These are phyloP conservation scores for Patiria miniata DNA, from an alignment of 35 echinoderm and acorn worm species.

Conservation along the genomic window DNA sequence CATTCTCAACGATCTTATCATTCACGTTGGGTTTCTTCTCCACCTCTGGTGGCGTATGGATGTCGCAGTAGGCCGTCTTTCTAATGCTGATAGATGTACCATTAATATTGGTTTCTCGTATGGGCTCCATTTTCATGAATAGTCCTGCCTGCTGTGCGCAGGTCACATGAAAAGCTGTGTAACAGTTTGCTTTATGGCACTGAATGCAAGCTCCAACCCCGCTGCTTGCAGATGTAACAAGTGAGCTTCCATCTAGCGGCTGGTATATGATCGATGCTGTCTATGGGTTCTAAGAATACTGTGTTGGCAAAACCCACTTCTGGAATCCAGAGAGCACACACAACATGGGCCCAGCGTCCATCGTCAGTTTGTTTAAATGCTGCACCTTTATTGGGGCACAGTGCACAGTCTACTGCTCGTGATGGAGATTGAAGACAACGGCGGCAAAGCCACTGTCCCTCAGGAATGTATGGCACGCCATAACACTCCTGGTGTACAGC, in stretches of 20 bases:
- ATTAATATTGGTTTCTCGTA: constrained; percentile 86
- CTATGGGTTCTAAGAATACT: constrained; percentile 98
- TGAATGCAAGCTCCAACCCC: constrained; percentile 98
- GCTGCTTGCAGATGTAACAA: constrained; percentile 99
- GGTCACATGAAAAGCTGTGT: constrained; percentile 96
- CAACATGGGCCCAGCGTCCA: constrained; percentile 94
- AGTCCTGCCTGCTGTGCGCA: constrained; percentile 97
- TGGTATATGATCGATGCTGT: constrained; percentile 95
- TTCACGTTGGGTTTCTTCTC: constrained; percentile 87
- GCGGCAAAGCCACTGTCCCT: constrained; percentile 98
- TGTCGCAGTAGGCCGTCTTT: constrained; percentile 97
- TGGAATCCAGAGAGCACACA: constrained; percentile 98
- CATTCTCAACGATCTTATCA: constrained; percentile 49
- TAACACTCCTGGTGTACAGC: constrained; percentile 99
- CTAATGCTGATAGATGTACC: constrained; percentile 96
- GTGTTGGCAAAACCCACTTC: constrained; percentile 99
- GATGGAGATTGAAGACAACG: constrained; percentile 97
- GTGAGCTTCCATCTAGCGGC: constrained; percentile 97
- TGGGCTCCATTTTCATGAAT: constrained; percentile 99
- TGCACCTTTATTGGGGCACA: constrained; percentile 99
- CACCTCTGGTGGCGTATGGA: constrained; percentile 93
- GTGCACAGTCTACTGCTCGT: constrained; percentile 93
- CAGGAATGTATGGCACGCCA: constrained; percentile 99
- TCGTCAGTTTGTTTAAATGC: constrained; percentile 99
- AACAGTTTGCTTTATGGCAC: constrained; percentile 99